Percentiles rank a stretch among this genome's conserved stretches.
Evolutionary conservation across 2,888 invertebrate species (phyloP).

Genomic region (Nezara viridula): DNA sequence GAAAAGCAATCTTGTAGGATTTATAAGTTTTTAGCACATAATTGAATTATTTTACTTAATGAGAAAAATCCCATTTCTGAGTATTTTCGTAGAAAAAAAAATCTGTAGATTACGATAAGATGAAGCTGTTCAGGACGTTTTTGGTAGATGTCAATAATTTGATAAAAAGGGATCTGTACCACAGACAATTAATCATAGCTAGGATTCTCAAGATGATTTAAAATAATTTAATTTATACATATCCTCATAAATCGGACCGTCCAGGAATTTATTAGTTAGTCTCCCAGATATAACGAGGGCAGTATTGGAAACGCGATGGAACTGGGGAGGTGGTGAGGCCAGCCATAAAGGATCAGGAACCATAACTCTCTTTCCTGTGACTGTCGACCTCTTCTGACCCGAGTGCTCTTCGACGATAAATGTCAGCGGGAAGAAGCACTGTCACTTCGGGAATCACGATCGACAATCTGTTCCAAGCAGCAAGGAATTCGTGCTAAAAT

Average conservation of each 20-base stretch:
- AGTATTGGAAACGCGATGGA: neutral
- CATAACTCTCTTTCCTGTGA: conserved; percentile 12
- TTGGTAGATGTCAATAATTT: too few species aligned
- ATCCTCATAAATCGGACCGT: neutral
- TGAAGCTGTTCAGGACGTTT: too few species aligned
- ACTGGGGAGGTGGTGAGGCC: neutral
- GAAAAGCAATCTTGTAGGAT: too few species aligned
- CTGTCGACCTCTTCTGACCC: neutral
- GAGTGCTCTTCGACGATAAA: neutral
- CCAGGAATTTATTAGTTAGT: neutral
- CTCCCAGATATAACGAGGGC: neutral
- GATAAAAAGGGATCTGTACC: too few species aligned
- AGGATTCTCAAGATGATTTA: neutral
- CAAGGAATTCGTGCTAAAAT: neutral
- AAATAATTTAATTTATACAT: neutral
- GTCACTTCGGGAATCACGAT: neutral
- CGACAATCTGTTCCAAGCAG: neutral
- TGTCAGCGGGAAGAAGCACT: neutral
- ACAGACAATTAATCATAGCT: neutral
- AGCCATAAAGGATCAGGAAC: neutral
- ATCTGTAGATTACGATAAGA: too few species aligned
- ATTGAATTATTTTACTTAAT: too few species aligned
- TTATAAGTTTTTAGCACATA: too few species aligned
- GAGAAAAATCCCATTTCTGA: too few species aligned
- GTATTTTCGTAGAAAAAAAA: too few species aligned